Percentiles rank a stretch among this genome's conserved stretches.
phyloP scores from a whole-genome alignment of 2,797 vertebrate genomes.

The Eospalax fontanierii region DNA sequence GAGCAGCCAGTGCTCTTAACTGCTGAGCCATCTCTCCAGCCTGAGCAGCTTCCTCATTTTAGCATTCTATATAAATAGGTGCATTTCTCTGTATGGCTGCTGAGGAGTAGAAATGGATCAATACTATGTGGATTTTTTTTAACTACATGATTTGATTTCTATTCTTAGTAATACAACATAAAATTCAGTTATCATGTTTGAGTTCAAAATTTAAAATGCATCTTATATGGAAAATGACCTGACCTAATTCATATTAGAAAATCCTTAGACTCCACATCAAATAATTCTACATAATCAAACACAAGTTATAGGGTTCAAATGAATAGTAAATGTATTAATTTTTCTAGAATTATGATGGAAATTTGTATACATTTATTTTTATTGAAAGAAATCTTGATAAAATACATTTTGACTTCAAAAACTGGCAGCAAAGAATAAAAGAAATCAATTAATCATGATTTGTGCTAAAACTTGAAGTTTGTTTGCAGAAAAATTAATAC shows the following conservation, averaged over 20 bases:
- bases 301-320: neutral
- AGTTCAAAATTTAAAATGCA: constrained; percentile 53
- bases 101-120: neutral
- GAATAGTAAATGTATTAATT: neutral
- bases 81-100: neutral
- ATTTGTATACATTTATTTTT: neutral
- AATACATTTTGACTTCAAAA: constrained; percentile 15
- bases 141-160: constrained; percentile 7
- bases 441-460: neutral
- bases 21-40: too few relatives aligned
- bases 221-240: neutral
- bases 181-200: neutral
- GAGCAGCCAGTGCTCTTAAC: too few relatives aligned
- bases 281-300: neutral
- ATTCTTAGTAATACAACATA: constrained; percentile 12
- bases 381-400: neutral
- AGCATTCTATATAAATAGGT: neutral
- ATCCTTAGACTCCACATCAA: neutral
- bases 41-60: neutral
- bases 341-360: neutral
- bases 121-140: neutral
- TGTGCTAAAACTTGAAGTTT: neutral
- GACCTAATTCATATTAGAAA: neutral
- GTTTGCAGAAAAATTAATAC: constrained; percentile 19
- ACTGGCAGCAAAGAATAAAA: neutral